Evolutionary conservation across 2,888 invertebrate species (phyloP).

Genomic region (Cheilosia soror): DNA sequence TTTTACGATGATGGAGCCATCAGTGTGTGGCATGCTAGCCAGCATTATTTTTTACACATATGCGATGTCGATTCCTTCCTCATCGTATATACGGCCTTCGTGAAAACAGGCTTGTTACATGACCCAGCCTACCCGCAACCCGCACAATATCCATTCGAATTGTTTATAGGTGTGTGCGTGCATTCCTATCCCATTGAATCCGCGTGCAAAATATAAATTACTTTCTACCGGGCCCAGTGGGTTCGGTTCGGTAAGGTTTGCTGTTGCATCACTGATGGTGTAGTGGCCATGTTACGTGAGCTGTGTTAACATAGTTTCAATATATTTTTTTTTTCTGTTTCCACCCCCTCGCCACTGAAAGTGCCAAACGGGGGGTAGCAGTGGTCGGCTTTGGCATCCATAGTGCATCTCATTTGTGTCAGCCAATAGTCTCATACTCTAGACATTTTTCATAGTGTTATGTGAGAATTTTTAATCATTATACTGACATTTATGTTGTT

Average conservation of each 20-base stretch:
- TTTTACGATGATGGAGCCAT: slow-evolving; percentile 7
- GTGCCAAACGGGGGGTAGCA: too few species aligned
- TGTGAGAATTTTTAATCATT: slow-evolving; percentile 3
- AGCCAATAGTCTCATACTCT: slow-evolving; percentile 4
- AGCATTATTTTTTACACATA: slow-evolving; percentile 9
- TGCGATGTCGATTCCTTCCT: slow-evolving; percentile 33
- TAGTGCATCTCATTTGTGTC: slow-evolving; percentile 56
- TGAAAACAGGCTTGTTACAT: slow-evolving; percentile 13
- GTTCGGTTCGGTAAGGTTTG: slow-evolving; percentile 26
- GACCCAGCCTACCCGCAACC: background rate
- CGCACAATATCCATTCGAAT: background rate
- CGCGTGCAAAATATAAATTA: slow-evolving; percentile 56
- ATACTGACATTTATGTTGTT: slow-evolving; percentile 8
- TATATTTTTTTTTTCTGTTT: slow-evolving; percentile 9
- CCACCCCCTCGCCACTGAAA: too few species aligned
- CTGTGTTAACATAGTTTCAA: slow-evolving; percentile 55
- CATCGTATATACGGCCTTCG: slow-evolving; percentile 5
- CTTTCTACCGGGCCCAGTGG: slow-evolving; percentile 48
- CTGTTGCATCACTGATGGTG: slow-evolving; percentile 33
- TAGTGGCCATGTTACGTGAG: slow-evolving; percentile 51
- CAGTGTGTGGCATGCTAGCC: slow-evolving; percentile 18
- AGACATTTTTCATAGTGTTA: background rate
- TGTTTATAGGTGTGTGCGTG: slow-evolving; percentile 14
- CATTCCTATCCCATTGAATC: slow-evolving; percentile 39
- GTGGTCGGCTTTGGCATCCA: slow-evolving; percentile 25